These are phyloP conservation scores for Eristalis intricaria DNA, from an alignment of 2,888 invertebrate genomes.

Conservation along the genomic window DNA sequence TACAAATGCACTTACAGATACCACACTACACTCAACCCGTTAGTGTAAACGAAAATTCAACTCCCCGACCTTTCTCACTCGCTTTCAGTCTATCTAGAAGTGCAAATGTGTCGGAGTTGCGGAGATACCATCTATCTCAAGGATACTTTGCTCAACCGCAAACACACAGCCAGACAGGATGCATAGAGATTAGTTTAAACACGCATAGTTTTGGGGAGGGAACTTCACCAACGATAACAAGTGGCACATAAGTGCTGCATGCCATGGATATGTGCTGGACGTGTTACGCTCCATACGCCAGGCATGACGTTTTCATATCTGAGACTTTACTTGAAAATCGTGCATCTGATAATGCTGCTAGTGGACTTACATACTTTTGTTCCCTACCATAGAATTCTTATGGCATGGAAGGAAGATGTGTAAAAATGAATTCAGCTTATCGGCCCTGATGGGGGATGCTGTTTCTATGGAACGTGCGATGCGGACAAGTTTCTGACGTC, in stretches of 20 bases:
- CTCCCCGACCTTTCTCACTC: neutral
- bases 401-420: neutral
- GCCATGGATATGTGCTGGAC: conserved; percentile 61
- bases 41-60: neutral
- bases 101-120: conserved; percentile 42
- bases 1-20: conserved; percentile 61
- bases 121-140: conserved; percentile 42
- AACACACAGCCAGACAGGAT: conserved; percentile 15
- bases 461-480: neutral
- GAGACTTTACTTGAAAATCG: conserved; percentile 65
- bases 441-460: neutral
- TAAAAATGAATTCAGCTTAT: conserved; percentile 21
- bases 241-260: conserved; percentile 67
- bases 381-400: neutral
- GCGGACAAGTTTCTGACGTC: neutral
- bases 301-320: conserved; percentile 54
- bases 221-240: conserved; percentile 66
- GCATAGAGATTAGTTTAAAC: conserved; percentile 59
- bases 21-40: neutral
- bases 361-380: conserved; percentile 6
- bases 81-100: neutral
- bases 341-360: conserved; percentile 60
- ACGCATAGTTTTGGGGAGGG: conserved; percentile 53
- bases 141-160: conserved; percentile 45
- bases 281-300: conserved; percentile 54